Evolutionary conservation across 2,888 invertebrate species (phyloP).

Genomic region (Spatulosminthurus flaviceps): DNA sequence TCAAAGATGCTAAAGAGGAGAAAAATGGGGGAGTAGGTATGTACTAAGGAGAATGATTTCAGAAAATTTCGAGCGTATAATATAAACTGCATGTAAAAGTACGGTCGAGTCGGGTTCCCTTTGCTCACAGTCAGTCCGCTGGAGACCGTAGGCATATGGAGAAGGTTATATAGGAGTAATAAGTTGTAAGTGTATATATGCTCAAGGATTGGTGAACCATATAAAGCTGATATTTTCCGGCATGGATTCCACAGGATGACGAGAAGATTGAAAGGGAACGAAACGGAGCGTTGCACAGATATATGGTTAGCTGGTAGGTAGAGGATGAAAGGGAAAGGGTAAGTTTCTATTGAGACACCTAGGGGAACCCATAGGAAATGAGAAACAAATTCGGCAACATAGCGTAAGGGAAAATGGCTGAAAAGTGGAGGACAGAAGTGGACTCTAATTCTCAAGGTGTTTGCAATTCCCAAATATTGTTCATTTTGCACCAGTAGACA

Average conservation of each 20-base stretch:
- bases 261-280: slow-evolving; percentile 18
- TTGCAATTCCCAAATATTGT: slow-evolving; percentile 26
- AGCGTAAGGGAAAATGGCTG: slow-evolving; percentile 37
- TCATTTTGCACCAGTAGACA: not conserved
- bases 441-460: slow-evolving; percentile 24
- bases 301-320: not conserved
- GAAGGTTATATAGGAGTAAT: too few relatives aligned
- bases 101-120: too few relatives aligned
- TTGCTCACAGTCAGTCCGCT: too few relatives aligned
- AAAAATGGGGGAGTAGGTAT: too few relatives aligned
- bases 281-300: slow-evolving; percentile 8
- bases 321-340: slow-evolving; percentile 33
- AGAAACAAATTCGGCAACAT: slow-evolving; percentile 32
- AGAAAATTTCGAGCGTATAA: too few relatives aligned
- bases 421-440: slow-evolving; percentile 9
- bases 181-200: too few relatives aligned
- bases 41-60: too few relatives aligned
- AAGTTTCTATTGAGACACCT: slow-evolving; percentile 34
- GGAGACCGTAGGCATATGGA: too few relatives aligned
- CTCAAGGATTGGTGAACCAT: not conserved
- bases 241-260: slow-evolving; percentile 2
- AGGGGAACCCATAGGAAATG: slow-evolving; percentile 6
- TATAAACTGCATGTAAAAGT: too few relatives aligned
- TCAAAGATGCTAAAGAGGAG: too few relatives aligned
- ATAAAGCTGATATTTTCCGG: slow-evolving; percentile 14